Evolutionary conservation across 2,797 vertebrate species (phyloP), one percentile per base, ranked within the genome.

Genomic region (Platyrinchus mystaceus): DNA sequence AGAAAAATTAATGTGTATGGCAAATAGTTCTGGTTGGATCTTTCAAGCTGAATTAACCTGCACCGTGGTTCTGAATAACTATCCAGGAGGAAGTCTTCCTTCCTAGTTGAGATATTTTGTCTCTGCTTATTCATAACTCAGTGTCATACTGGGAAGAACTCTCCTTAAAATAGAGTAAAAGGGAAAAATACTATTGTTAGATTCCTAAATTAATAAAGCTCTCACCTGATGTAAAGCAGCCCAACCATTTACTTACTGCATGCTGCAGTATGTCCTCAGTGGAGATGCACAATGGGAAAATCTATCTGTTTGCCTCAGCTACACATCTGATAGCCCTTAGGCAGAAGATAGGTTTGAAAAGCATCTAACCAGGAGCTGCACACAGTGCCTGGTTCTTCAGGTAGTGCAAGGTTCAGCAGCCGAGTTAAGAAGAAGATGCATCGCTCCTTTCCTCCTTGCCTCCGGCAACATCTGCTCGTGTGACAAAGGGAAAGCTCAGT

Each of bases 401-500:
- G 82, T 78, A 75, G 79, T 19, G 71, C 39, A 66, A 67, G 84
- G 73, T 79, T 75, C 67, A 28, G 36, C 36, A 91, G 26, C 34
- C 74, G 52, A 75, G 36, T 58, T 75, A 47, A 91, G n/a, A 87
- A 56, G 50, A 87, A 63, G 60, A 39, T 2, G 21, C 80, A 83
- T 39, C 15, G 3, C 46, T 86, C 76, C 59, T 78, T 87, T 91
- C 90, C 82, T 94, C 78, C 73, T 85, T 80, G 90, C 71, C 85
- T 94, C 19, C 0, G 2, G 91, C 64, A 79, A 69, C 67, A 81
- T 94, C 87, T 91, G 86, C 64, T 93, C 62, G 76, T 79, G 71
- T 84, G 95, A 95, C 89, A 94, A 89, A 96, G 84, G 3, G 30
- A 95, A 91, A 92, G 76, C 93, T 91, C 79, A 56, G 69, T 79